Percentiles rank a stretch among this genome's conserved stretches.
Conservation (phyloP, 2,888 invertebrate species). For the Leucophenga montana region DNA sequence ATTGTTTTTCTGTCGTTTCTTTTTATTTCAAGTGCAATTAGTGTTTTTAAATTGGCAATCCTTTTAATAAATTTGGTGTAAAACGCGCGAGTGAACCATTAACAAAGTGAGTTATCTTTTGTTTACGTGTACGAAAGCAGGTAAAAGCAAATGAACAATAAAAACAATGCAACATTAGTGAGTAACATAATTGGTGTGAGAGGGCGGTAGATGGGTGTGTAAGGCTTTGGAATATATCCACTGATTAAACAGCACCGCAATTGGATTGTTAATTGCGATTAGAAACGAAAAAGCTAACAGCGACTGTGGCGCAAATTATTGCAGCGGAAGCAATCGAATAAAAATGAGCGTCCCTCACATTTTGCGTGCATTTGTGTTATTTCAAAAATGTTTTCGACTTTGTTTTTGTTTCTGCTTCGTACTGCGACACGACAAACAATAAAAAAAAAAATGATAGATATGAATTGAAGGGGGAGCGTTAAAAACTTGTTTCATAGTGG, state of each 20-base stretch:
- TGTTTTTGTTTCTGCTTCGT: neutral
- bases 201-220: neutral
- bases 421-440: too few relatives aligned
- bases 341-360: neutral
- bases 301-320: too few relatives aligned
- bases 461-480: neutral
- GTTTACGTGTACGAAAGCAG: conserved; percentile 16
- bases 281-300: neutral
- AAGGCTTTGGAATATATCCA: too few relatives aligned
- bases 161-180: neutral
- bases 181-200: neutral
- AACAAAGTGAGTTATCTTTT: neutral
- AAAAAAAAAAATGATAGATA: too few relatives aligned
- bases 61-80: too few relatives aligned
- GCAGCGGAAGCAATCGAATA: too few relatives aligned
- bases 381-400: neutral
- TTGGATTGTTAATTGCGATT: neutral
- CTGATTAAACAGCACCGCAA: neutral
- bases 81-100: neutral
- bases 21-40: too few relatives aligned
- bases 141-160: too few relatives aligned
- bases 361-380: neutral
- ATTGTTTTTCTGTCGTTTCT: too few relatives aligned
- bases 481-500: neutral
- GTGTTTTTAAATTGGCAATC: too few relatives aligned